Evolutionary conservation across 2,797 vertebrate species (phyloP).

Genomic region (Eurystomus glaucurus): DNA sequence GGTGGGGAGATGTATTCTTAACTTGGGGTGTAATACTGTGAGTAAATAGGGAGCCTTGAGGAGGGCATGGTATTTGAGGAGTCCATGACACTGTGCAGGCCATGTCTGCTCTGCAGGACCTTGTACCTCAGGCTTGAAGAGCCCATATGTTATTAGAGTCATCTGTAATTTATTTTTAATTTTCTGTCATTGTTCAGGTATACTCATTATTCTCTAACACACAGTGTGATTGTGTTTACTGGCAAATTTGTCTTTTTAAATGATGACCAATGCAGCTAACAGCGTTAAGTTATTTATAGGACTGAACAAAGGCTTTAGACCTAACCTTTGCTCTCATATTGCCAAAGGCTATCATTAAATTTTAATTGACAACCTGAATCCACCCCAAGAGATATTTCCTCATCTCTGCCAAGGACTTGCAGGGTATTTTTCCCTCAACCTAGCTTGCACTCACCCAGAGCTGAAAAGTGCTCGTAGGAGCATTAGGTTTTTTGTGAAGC

Average conservation of each 20-base stretch:
- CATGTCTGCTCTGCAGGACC: background rate
- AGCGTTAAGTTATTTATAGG: conserved; percentile 41
- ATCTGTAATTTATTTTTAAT: background rate
- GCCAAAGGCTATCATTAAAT: conserved; percentile 17
- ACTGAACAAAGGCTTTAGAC: conserved; percentile 13
- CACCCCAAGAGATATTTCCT: background rate
- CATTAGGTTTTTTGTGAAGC: background rate
- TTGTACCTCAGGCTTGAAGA: background rate
- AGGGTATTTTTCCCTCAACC: background rate
- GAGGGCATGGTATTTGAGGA: fast-evolving
- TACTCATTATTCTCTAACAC: background rate
- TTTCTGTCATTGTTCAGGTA: background rate
- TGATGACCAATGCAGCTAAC: background rate
- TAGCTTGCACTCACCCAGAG: background rate
- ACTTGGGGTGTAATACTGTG: background rate
- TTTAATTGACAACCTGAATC: conserved; percentile 41
- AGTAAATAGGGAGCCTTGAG: fast-evolving
- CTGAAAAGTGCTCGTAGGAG: background rate
- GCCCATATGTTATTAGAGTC: fast-evolving
- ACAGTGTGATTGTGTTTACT: background rate
- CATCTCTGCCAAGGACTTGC: background rate
- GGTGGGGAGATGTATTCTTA: background rate
- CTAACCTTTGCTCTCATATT: conserved; percentile 11
- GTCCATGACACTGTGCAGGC: fast-evolving
- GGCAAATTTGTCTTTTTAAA: background rate